Evolutionary conservation across 2,797 vertebrate genomes (phyloP).

Genomic region (Sebastes hubbsi): DNA sequence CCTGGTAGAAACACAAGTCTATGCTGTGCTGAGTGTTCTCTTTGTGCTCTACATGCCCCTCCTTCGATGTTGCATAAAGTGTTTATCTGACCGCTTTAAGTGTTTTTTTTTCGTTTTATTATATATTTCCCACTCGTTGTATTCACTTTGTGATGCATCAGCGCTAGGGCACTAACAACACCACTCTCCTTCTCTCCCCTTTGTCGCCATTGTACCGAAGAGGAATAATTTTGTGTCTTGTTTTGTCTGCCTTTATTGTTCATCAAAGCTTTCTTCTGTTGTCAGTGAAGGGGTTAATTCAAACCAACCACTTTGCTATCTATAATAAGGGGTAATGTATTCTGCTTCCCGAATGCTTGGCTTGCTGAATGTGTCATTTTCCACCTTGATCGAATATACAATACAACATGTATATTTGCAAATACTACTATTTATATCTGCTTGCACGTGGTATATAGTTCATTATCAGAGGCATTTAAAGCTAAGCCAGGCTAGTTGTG

Average conservation of each 20-base stretch:
- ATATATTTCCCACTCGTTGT: constrained; percentile 29
- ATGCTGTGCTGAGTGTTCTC: constrained; percentile 11
- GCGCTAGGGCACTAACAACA: constrained; percentile 53
- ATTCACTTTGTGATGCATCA: constrained; percentile 44
- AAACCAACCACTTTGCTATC: constrained; percentile 78
- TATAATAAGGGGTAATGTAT: constrained; percentile 83
- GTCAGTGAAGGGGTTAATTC: constrained; percentile 80
- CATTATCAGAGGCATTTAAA: constrained; percentile 37
- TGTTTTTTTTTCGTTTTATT: constrained; percentile 26
- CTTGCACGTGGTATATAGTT: constrained; percentile 51
- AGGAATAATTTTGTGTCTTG: constrained; percentile 76
- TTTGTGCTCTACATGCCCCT: constrained; percentile 18
- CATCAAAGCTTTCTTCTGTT: constrained; percentile 76
- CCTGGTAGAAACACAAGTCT: constrained; percentile 14
- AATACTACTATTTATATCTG: constrained; percentile 50
- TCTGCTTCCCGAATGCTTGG: constrained; percentile 77
- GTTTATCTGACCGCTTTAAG: constrained; percentile 26
- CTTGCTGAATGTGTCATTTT: constrained; percentile 76
- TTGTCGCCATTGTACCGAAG: constrained; percentile 59
- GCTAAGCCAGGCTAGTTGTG: constrained; percentile 19
- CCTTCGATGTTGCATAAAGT: constrained; percentile 17
- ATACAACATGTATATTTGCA: constrained; percentile 76
- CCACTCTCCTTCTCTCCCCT: constrained; percentile 51
- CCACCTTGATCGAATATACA: constrained; percentile 78
- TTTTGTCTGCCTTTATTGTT: constrained; percentile 78